Evolutionary conservation across 2,113 vertebrate species (phyloP), one percentile per base, ranked within the genome.

Genomic region (Chaetops frenatus): DNA sequence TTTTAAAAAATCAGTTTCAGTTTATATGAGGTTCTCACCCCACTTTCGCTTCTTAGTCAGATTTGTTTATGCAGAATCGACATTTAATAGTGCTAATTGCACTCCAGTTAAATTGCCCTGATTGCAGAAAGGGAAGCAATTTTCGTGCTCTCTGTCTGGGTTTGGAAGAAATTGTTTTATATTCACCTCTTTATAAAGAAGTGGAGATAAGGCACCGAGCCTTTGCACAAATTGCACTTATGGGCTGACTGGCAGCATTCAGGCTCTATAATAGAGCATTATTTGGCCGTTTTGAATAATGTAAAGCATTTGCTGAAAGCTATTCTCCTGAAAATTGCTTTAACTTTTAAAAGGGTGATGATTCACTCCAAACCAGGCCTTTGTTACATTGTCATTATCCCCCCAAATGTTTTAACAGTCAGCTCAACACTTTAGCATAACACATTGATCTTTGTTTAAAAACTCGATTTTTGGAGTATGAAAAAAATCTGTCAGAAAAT

Each of bases 271-370:
- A 99, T 99, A 98, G 99, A 98, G 98, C 98, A 99, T 99, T 99
- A 99, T 99, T 99, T 99, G 98, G 98, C 98, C 98, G 98, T 98
- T 99, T 99, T 99, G 98, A 99, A 99, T 99, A 99, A 99, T 99
- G 98, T 99, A 98, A 98, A 98, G 98, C 98, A 95, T 98, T 98
- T 97, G 98, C 98, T 98, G 98, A 98, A 98, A 98, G 98, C 98
- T 98, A 98, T 99, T 99, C 98, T 99, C 97, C 98, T 98, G 98
- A 98, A 99, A 99, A 99, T 99, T 99, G 99, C 99, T 99, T 99
- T 99, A 99, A 99, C 99, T 99, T 99, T 99, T 99, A 99, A 99
- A 99, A 98, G 98, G 98, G 98, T 98, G 98, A 98, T 98, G 98
- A 98, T 99, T 98, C 98, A 98, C 98, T 98, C 97, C 97, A 98